Evolutionary conservation across 2,888 invertebrate genomes (phyloP).

Genomic region (Lithosia quadra): DNA sequence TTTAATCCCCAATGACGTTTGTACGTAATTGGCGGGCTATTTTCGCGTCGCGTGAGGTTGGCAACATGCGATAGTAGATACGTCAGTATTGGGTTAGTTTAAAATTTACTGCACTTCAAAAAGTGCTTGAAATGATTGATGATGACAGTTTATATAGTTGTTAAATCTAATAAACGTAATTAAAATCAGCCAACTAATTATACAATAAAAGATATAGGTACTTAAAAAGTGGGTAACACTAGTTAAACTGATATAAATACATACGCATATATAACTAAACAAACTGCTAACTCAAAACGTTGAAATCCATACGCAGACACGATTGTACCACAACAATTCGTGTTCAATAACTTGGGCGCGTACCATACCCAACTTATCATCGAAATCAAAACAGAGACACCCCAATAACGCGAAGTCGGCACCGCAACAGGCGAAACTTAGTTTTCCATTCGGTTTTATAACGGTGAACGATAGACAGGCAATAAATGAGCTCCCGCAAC

Average conservation of each 20-base stretch:
- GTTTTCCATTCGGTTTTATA: conserved; percentile 80
- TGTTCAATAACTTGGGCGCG: conserved; percentile 47
- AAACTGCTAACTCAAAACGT: conserved; percentile 9
- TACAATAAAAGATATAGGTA: no score
- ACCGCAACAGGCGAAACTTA: conserved; percentile 73
- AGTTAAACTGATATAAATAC: no score
- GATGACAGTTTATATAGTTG: not conserved
- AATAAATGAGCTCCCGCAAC: conserved; percentile 83
- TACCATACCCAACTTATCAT: conserved; percentile 46
- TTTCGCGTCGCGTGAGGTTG: conserved; percentile 64
- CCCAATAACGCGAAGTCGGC: conserved; percentile 63
- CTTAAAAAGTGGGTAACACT: not conserved
- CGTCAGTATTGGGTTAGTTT: conserved; percentile 19
- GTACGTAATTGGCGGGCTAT: conserved; percentile 56
- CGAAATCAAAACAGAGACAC: conserved; percentile 59
- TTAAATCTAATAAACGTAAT: not conserved
- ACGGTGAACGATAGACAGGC: conserved; percentile 81
- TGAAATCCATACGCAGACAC: conserved; percentile 27
- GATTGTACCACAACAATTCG: conserved; percentile 44
- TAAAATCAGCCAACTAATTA: no score
- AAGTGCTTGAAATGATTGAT: conserved; percentile 1
- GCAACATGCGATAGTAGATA: conserved; percentile 49
- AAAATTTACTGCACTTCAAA: conserved; percentile 17
- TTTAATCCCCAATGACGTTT: conserved; percentile 74
- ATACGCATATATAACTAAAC: not conserved